Conservation (phyloP, 2,113 vertebrate genomes). For the Gnathonemus longibarbis region DNA sequence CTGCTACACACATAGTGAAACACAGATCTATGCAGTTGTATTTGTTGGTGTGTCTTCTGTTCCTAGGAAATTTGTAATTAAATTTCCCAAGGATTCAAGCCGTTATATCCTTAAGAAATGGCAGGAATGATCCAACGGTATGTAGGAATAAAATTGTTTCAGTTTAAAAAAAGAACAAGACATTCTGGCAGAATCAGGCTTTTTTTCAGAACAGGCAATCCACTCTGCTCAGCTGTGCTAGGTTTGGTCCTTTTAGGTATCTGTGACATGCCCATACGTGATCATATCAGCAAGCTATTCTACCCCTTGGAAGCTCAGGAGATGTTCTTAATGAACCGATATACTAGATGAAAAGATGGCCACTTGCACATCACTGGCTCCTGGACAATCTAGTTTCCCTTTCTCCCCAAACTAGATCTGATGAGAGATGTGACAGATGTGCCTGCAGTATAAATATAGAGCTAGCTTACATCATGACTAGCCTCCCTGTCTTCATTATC, state of each 20-base stretch:
- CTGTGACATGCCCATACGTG: not conserved
- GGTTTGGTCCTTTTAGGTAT: not conserved
- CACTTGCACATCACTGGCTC: not conserved
- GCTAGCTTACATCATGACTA: not conserved
- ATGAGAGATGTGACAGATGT: not conserved
- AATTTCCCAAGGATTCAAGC: not conserved
- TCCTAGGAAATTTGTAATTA: not conserved
- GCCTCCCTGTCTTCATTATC: not conserved
- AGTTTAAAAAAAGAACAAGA: not conserved
- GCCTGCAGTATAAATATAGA: not conserved
- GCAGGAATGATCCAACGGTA: not conserved
- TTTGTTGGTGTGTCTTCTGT: not conserved
- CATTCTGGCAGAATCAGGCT: not conserved
- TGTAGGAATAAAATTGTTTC: not conserved
- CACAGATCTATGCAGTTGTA: not conserved
- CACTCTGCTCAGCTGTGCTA: not conserved
- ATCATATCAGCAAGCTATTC: not conserved
- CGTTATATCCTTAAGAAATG: not conserved
- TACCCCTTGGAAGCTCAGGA: not conserved
- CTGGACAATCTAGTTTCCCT: not conserved
- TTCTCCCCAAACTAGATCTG: not conserved
- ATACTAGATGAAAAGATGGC: not conserved
- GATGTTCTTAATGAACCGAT: not conserved
- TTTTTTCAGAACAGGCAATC: not conserved
- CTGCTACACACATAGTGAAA: not conserved